Evolutionary conservation across 2,888 invertebrate species (phyloP).

Genomic region (Cryptocephalus moraei): DNA sequence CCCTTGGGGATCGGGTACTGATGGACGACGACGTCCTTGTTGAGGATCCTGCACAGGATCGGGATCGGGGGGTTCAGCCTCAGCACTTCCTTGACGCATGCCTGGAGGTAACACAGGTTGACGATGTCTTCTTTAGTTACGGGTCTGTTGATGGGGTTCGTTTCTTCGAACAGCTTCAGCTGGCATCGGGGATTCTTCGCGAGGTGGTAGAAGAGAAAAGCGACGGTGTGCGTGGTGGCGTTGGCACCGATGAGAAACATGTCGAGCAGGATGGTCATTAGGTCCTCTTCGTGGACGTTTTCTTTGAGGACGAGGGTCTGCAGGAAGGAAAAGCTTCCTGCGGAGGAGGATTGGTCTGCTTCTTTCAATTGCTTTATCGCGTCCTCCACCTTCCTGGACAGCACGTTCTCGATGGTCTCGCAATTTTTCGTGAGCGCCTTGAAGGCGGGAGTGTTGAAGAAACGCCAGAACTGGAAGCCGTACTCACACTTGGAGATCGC

Average conservation of each 20-base stretch:
- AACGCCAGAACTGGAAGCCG: constrained; percentile 50
- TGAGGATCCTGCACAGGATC: constrained; percentile 47
- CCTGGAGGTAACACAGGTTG: constrained; percentile 46
- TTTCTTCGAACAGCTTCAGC: constrained; percentile 50
- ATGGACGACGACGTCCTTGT: constrained; percentile 49
- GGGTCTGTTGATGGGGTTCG: constrained; percentile 30
- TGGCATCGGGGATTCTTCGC: constrained; percentile 55
- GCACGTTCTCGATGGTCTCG: constrained; percentile 49
- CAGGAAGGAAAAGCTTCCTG: constrained; percentile 36
- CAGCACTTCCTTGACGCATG: constrained; percentile 53
- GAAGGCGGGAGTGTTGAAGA: constrained; percentile 51
- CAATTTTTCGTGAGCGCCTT: constrained; percentile 48
- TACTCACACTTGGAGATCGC: constrained; percentile 50
- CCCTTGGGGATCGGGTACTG: constrained; percentile 45
- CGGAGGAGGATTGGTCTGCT: constrained; percentile 16
- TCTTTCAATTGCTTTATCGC: constrained; percentile 29
- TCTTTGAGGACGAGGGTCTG: constrained; percentile 45
- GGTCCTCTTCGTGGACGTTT: constrained; percentile 47
- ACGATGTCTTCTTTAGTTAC: constrained; percentile 19
- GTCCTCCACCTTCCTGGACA: constrained; percentile 48
- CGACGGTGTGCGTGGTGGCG: constrained; percentile 49
- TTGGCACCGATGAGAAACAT: constrained; percentile 57
- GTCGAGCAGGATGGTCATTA: constrained; percentile 53
- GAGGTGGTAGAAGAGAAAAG: constrained; percentile 55
- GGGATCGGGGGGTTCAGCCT: constrained; percentile 58